A percentile compares a stretch with the other conserved stretches of the same genome.
These are phyloP conservation scores for Augochlora pura DNA, from an alignment of 1,140 invertebrate species.

Conservation along the genomic window DNA sequence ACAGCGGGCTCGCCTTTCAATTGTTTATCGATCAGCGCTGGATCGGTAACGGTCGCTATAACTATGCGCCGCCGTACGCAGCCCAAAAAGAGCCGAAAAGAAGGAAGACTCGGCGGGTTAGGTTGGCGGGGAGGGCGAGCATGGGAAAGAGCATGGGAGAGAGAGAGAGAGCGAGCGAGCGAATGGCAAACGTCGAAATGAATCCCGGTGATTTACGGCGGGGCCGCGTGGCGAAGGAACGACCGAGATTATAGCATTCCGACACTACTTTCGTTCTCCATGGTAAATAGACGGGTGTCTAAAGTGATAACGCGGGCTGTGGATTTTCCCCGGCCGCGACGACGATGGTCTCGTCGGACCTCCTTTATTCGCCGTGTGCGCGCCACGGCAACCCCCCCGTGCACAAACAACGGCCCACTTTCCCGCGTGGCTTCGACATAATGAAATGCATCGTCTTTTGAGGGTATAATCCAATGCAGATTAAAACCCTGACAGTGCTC, in stretches of 20 bases:
- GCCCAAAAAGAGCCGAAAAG: neutral
- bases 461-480: slow-evolving; percentile 69
- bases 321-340: slow-evolving; percentile 33
- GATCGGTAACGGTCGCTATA: neutral
- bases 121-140: too few species aligned
- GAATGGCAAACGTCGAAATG: slow-evolving; percentile 12
- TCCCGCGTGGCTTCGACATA: slow-evolving; percentile 60
- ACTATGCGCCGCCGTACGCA: neutral
- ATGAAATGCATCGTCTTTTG: slow-evolving; percentile 70
- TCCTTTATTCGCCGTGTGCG: slow-evolving; percentile 25
- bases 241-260: slow-evolving; percentile 17
- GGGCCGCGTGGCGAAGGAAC: neutral
- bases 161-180: too few species aligned
- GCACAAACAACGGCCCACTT: slow-evolving; percentile 51
- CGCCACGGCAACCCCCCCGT: neutral
- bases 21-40: slow-evolving; percentile 12
- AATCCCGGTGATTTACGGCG: slow-evolving; percentile 31
- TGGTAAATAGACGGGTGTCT: slow-evolving; percentile 56
- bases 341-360: neutral
- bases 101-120: neutral
- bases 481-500: slow-evolving; percentile 56
- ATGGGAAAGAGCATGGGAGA: too few species aligned
- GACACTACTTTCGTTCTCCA: slow-evolving; percentile 34
- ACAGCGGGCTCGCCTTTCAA: neutral
- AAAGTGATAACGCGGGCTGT: slow-evolving; percentile 55